phyloP scores from a whole-genome alignment of 2,797 vertebrate species.

The Oryzias dopingdopingensis region DNA sequence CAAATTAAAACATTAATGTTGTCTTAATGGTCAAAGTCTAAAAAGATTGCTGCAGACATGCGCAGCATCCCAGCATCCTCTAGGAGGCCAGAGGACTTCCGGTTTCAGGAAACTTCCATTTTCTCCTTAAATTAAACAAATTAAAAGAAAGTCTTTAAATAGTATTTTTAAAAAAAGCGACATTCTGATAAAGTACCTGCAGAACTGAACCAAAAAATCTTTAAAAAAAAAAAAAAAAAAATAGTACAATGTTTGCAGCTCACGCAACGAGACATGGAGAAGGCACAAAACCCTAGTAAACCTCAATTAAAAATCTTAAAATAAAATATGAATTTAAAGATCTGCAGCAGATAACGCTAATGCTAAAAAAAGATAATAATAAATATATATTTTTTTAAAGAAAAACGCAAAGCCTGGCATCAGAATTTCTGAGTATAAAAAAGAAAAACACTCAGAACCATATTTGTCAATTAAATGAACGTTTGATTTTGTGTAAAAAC shows the following conservation, averaged over 20 bases:
- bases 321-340: slow-evolving; percentile 44
- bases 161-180: no score
- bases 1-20: no score
- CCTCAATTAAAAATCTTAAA: slow-evolving; percentile 44
- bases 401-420: no score
- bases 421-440: not conserved
- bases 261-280: not conserved
- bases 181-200: no score
- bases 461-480: slow-evolving; percentile 48
- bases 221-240: no score
- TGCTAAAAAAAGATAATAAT: slow-evolving; percentile 16
- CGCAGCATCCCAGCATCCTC: slow-evolving; percentile 24
- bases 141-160: no score
- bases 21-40: no score
- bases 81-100: slow-evolving; percentile 7
- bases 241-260: no score
- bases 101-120: slow-evolving; percentile 32
- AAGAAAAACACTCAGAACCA: slow-evolving; percentile 50
- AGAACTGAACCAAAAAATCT: no score
- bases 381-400: no score
- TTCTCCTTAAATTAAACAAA: no score
- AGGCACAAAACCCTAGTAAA: slow-evolving; percentile 13
- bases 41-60: slow-evolving; percentile 4
- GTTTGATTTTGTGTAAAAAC: slow-evolving; percentile 36
- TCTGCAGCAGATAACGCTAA: slow-evolving; percentile 41